Base-by-base conservation (phyloP, 2,113 vertebrate genomes). In the Gobiocypris rarus region DNA sequence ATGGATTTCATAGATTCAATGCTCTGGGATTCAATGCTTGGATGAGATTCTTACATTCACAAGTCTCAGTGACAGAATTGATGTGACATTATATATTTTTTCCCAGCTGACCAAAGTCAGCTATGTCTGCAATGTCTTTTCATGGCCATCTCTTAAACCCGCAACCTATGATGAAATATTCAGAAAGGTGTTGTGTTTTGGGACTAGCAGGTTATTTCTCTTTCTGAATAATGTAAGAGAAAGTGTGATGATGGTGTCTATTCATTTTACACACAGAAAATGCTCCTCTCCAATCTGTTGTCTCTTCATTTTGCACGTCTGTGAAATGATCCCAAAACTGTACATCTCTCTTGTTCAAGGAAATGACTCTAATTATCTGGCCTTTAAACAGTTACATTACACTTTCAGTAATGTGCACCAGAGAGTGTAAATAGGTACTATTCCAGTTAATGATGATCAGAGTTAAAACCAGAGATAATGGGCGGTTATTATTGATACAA, bases 301-400 rank as follows among this genome's bases (percentile, higher is more conserved):
- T 52, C 28, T 61, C 83, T 54, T 73, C 48, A 45, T 86, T 69
- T 75, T 28, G 43, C 43, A 48, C 28, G 19, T 76, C 50, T 38
- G 14, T 78, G 61, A 80, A 86, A 80, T 83, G 80, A 54, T 15
- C 48, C 22, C 31, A 41, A 63, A 63, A 45, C 41, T 43, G 28
- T 73, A 19, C 1, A 15, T 24, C 50, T 59, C 19, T 43, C 26
- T 22, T 78, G 75, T 75, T 45, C 31, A 24, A 67, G 65, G 26
- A 86, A 86, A 86, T 88, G 0, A 84, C 71, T 54, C 43, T n/a
- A 76, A 77, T 88, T 83, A 80, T 76, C 65, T 41, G 17, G 5
- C 63, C 58, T 74, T 67, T 74, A 83, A 86, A 38, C 26, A 19
- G 19, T 63, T 43, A 70, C 45, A 63, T 87, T 52, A 11, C 9